Evolutionary conservation across 2,888 invertebrate genomes (phyloP).

Genomic region (Drosophila anomalata): DNA sequence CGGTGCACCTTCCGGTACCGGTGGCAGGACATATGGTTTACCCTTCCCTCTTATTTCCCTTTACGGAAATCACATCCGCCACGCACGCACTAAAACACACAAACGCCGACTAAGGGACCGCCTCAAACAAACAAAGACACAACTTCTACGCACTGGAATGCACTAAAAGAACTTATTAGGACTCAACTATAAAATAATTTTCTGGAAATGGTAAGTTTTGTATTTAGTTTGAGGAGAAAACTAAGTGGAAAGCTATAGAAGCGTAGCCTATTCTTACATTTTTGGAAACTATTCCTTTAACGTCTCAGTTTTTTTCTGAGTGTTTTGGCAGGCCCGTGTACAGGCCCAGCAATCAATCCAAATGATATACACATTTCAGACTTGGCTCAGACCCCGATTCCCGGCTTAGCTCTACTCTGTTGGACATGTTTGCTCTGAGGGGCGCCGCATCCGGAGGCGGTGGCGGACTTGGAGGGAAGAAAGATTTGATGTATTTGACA

Average conservation of each 20-base stretch:
- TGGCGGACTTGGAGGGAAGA: constrained; percentile 20
- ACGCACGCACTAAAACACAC: constrained; percentile 25
- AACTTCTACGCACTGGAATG: constrained; percentile 12
- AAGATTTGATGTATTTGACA: constrained; percentile 75
- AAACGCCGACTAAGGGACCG: constrained; percentile 27
- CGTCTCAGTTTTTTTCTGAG: neutral
- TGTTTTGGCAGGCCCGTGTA: constrained; percentile 35
- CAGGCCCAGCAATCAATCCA: constrained; percentile 70
- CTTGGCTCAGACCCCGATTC: constrained; percentile 39
- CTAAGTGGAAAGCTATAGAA: neutral
- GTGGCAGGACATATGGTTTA: constrained; percentile 9
- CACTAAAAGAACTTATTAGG: neutral
- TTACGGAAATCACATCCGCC: constrained; percentile 50
- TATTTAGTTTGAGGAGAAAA: neutral
- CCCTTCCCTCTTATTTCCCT: constrained; percentile 1
- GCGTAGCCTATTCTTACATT: neutral
- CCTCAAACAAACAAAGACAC: constrained; percentile 65
- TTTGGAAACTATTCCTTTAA: neutral
- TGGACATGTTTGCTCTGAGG: constrained; percentile 61
- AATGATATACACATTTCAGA: constrained; percentile 76
- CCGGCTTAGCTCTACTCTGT: constrained; percentile 34
- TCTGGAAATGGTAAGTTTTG: neutral
- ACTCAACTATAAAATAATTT: neutral
- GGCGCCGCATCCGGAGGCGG: constrained; percentile 19
- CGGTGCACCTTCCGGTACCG: constrained; percentile 55